A percentile compares a stretch with the other conserved stretches of the same genome.
Evolutionary conservation across 2,797 vertebrate species (phyloP).

Genomic region (Microctenopoma stevenorrisi): DNA sequence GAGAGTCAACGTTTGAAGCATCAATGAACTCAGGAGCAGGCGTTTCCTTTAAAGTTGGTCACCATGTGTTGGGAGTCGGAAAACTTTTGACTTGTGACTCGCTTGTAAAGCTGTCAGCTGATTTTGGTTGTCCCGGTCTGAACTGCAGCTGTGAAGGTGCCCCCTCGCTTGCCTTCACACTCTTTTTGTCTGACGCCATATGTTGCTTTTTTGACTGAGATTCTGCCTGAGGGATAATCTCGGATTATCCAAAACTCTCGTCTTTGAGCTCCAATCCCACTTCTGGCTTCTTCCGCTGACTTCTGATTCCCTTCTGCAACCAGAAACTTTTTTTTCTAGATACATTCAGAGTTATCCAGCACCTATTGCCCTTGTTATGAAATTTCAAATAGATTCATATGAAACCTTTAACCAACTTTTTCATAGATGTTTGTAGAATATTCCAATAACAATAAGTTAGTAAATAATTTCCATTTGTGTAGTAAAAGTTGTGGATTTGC

Average conservation of each 20-base stretch:
- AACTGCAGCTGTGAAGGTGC: constrained; percentile 42
- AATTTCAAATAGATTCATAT: not conserved
- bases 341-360: constrained; percentile 11
- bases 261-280: constrained; percentile 60
- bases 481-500: not conserved
- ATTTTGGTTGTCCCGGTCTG: constrained; percentile 49
- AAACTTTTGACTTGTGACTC: constrained; percentile 32
- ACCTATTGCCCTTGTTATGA: too few species aligned
- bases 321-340: constrained; percentile 31
- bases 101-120: constrained; percentile 60
- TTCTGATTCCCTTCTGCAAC: constrained; percentile 55
- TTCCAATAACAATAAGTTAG: not conserved
- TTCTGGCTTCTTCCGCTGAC: constrained; percentile 51
- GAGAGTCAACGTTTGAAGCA: constrained; percentile 21
- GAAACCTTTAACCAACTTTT: constrained; percentile 7
- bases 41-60: constrained; percentile 16
- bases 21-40: constrained; percentile 23
- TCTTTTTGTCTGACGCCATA: constrained; percentile 63
- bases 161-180: constrained; percentile 52
- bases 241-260: constrained; percentile 71
- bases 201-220: constrained; percentile 65
- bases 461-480: not conserved
- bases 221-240: constrained; percentile 73
- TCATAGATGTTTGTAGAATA: constrained; percentile 1
- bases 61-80: constrained; percentile 30